Evolutionary conservation across 2,113 vertebrate genomes (phyloP).

Genomic region (Bettongia penicillata): DNA sequence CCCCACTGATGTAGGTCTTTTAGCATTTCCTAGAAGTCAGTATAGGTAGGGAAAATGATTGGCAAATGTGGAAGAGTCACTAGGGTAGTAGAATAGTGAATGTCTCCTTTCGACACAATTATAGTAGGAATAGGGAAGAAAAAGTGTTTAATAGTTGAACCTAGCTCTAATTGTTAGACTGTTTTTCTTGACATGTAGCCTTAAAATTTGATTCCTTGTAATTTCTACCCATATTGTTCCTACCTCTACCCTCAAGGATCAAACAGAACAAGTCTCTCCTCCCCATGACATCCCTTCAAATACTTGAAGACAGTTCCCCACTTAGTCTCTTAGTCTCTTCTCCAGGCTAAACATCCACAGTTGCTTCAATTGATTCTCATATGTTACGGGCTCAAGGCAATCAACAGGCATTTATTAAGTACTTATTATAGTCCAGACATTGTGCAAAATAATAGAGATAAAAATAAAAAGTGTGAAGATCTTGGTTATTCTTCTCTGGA

Average conservation of each 20-base stretch:
- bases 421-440: not conserved
- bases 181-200: not conserved
- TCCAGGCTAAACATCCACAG: not conserved
- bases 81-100: not conserved
- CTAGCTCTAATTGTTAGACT: not conserved
- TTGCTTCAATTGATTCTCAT: not conserved
- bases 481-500: not conserved
- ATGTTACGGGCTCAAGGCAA: not conserved
- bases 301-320: not conserved
- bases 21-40: not conserved
- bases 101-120: constrained; percentile 12
- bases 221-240: not conserved
- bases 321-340: not conserved
- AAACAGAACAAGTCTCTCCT: not conserved
- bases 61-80: not conserved
- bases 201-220: no score
- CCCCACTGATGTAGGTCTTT: not conserved
- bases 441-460: not conserved
- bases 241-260: not conserved
- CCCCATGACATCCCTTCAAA: not conserved
- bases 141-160: not conserved
- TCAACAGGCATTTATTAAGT: not conserved
- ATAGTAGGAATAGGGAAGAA: constrained; percentile 2
- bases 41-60: not conserved
- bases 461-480: not conserved